Base-by-base conservation (phyloP, 2,113 vertebrate genomes). In the Cisticola juncidis region DNA sequence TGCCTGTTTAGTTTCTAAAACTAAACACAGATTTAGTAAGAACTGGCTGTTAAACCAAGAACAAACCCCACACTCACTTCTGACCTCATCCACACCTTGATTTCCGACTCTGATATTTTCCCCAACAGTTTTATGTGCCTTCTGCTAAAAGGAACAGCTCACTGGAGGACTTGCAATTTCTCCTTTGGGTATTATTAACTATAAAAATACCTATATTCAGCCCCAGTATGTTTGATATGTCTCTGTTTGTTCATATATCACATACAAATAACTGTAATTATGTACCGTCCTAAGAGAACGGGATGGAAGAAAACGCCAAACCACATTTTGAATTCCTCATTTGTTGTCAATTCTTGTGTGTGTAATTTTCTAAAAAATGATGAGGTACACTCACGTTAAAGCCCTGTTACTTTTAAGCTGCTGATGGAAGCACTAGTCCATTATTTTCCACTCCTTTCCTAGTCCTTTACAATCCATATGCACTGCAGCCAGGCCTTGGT, bases 61-160 rank as follows among this genome's bases (percentile, higher is more conserved):
- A 8, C 50, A 51, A 58, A 82, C 22, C 60, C 16, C 40, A 38
- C 64, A 5, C 14, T 61, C 80, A 7, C 62, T 61, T 70, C 83
- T 92, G 60, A 74, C 86, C 72, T 88, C 64, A 44, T 23, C 54
- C 84, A 47, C 68, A 36, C 80, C 83, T 78, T 60, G 19, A 74
- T 86, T 88, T 94, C 80, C 51, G 23, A 1, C 76, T 33, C 5
- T 51, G 25, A 36, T 54, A 44, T 28, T 79, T 74, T 70, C 51
- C 83, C 77, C 54, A 56, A 47, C 51, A 40, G 44, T 28, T 93
- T 91, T 84, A 84, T 78, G 48, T 14, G 20, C 45, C 74, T 91
- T 79, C 65, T 90, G 65, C 89, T 86, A n/a, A 48, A 83, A 84
- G 69, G 16, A 91, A n/a, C 28, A n/a, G 76, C 82, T 94, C 83